Evolutionary conservation across 1,140 invertebrate genomes (phyloP), one percentile per base, ranked within the genome.

Genomic region (Drosophila tsacasi): DNA sequence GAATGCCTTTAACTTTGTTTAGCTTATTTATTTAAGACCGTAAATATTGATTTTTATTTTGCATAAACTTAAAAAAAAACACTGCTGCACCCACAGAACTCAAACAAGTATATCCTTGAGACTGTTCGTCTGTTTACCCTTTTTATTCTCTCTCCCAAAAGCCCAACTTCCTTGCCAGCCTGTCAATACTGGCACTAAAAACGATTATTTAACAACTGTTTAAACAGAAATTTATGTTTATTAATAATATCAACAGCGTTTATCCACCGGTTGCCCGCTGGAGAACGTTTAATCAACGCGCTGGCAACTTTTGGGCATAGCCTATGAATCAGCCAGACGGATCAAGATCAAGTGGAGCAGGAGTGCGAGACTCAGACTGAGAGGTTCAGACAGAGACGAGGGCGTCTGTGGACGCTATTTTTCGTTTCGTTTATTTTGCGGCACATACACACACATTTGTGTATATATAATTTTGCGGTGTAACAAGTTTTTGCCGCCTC

Each of bases 181-280:
- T 87, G 83, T 83, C 83, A 83, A 86, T 86, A 52, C 10, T 40
- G 35, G 66, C 67, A 76, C 55, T 87, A 64, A 83, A 87, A 80
- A 76, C 83, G 83, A 83, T 86, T 83, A 86, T 76, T 86, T 87
- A 86, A 83, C 71, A 87, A 83, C 83, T 87, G 83, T 80, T 86
- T 86, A 86, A 87, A 83, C 83, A 60, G 66, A 87, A 87, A 86
- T 86, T 83, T 83, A 85, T 86, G 72, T 83, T 87, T 87, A 87
- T 84, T 89, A 87, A 89, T 87, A 89, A 81, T 87, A 87, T 87
- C 83, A 87, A 89, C 83, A 89, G 69, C 68, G 39, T 55, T 71
- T 75, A 57, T 57, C 54, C 63, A 39, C 47, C 35, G 17, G 13
- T 23, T 69, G 59, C 54, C 23, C n/a, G 19, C 25, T 19, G 44